Evolutionary conservation across 2,113 vertebrate genomes (phyloP).

Genomic region (Rhinoderma darwinii): DNA sequence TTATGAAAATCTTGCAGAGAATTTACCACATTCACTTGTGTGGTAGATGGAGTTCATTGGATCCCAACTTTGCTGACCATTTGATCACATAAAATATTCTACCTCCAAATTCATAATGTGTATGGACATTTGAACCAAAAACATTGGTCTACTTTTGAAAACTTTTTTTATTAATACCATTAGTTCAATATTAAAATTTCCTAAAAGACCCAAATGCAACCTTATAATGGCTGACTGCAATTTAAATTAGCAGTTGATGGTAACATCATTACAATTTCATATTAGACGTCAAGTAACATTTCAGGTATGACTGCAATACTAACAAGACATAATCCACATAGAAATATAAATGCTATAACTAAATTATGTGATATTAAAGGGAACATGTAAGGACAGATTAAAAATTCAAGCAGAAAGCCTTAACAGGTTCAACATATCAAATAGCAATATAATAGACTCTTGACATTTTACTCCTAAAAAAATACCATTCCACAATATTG

Average conservation of each 20-base stretch:
- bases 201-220: background rate
- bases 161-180: background rate
- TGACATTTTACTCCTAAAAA: constrained; percentile 9
- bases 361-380: background rate
- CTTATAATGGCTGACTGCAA: background rate
- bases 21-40: background rate
- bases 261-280: background rate
- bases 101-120: background rate
- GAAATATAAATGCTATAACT: background rate
- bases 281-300: background rate
- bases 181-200: background rate
- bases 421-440: constrained; percentile 48
- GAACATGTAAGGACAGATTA: background rate
- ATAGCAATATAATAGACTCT: constrained; percentile 13
- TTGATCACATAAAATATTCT: background rate
- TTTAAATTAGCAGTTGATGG: background rate
- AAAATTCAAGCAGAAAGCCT: background rate
- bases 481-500: constrained; percentile 46
- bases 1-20: background rate
- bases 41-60: background rate
- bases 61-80: background rate
- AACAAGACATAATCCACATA: background rate
- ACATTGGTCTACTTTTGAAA: background rate
- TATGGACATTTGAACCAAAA: background rate
- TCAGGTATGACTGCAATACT: background rate